These are phyloP conservation scores for Pygoscelis antarcticus DNA, from an alignment of 2,113 vertebrate genomes.

Conservation along the genomic window DNA sequence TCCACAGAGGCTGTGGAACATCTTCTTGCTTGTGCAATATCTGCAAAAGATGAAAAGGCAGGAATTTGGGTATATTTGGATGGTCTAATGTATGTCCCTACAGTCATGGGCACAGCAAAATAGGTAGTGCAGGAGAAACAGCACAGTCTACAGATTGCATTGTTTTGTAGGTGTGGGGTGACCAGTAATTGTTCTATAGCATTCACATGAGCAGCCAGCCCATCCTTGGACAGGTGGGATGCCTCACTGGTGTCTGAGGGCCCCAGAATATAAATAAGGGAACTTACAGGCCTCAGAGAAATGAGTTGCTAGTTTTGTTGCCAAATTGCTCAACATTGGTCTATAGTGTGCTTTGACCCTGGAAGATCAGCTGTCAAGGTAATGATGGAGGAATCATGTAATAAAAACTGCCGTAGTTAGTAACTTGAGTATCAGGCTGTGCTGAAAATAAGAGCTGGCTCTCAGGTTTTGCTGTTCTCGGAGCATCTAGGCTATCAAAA, in stretches of 20 bases:
- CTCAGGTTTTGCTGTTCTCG: not conserved
- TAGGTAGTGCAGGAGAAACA: not conserved
- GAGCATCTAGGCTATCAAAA: not conserved
- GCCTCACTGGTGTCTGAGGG: not conserved
- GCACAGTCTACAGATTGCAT: not conserved
- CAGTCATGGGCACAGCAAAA: not conserved
- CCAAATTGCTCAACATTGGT: not conserved
- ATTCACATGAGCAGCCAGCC: not conserved
- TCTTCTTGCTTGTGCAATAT: not conserved
- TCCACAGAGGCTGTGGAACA: not conserved
- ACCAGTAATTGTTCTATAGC: not conserved
- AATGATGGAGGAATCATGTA: not conserved
- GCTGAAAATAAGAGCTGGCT: not conserved
- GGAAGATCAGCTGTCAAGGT: not conserved
- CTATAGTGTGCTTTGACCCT: not conserved
- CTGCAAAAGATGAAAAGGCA: not conserved
- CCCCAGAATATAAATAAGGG: not conserved
- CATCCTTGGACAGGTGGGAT: not conserved
- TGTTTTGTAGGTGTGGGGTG: not conserved
- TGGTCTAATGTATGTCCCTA: not conserved
- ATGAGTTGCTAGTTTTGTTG: not conserved
- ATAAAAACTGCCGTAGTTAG: not conserved
- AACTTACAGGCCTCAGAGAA: not conserved
- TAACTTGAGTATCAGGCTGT: not conserved
- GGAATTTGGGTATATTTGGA: not conserved